These are phyloP conservation scores for Cydia amplana DNA, from an alignment of 1,140 invertebrate genomes.

Conservation along the genomic window DNA sequence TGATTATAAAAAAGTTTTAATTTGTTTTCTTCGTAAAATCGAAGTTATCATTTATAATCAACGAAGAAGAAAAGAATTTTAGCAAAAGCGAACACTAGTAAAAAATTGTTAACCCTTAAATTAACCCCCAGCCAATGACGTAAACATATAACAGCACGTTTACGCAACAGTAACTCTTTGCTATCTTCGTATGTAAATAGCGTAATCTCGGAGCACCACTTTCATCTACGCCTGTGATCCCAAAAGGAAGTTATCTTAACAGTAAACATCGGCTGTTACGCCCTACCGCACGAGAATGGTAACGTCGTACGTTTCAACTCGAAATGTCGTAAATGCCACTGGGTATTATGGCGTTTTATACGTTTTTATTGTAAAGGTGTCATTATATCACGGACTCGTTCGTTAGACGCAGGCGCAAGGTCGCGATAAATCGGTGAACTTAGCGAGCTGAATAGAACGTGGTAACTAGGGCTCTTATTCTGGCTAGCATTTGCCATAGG, in stretches of 20 bases:
- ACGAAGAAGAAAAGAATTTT: neutral
- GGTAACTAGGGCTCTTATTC: conserved; percentile 15
- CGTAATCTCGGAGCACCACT: conserved; percentile 10
- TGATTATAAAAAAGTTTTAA: neutral
- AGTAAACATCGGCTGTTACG: neutral
- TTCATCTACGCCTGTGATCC: neutral
- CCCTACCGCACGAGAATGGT: neutral
- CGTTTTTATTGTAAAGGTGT: neutral
- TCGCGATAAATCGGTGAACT: conserved; percentile 18
- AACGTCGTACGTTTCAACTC: neutral
- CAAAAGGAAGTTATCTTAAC: conserved; percentile 5
- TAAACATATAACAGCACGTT: conserved; percentile 8
- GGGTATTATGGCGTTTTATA: neutral
- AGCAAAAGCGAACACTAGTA: neutral
- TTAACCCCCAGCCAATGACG: neutral
- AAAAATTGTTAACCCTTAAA: neutral
- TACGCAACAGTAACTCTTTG: conserved; percentile 12
- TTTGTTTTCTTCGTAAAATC: neutral
- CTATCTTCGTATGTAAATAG: conserved; percentile 9
- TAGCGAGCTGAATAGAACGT: conserved; percentile 17
- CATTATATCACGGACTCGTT: conserved; percentile 13
- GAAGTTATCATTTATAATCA: too few relatives aligned
- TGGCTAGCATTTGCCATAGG: neutral
- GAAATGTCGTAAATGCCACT: neutral
- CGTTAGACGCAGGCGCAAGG: conserved; percentile 12